Conservation (phyloP, 2,888 invertebrate genomes). For the Macaria liturata region DNA sequence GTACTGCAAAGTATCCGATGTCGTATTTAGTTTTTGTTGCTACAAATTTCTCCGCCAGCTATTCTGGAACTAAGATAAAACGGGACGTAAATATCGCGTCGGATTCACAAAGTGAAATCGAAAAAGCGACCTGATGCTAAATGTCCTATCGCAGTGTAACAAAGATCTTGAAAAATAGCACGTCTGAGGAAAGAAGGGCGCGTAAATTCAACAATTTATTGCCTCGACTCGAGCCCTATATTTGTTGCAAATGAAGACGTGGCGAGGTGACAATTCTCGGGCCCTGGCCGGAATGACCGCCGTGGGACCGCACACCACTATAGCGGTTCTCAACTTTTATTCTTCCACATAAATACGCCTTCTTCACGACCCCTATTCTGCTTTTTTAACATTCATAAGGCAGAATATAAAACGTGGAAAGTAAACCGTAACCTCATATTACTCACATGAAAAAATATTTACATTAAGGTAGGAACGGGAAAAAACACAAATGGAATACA, state of each 20-base stretch:
- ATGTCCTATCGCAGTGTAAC: slow-evolving; percentile 67
- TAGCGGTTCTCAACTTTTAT: slow-evolving; percentile 58
- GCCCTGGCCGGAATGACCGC: slow-evolving; percentile 66
- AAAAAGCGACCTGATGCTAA: slow-evolving; percentile 64
- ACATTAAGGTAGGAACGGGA: slow-evolving; percentile 32
- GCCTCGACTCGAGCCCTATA: slow-evolving; percentile 67
- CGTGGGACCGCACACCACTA: slow-evolving; percentile 51
- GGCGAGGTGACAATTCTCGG: slow-evolving; percentile 78
- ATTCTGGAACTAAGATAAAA: slow-evolving; percentile 12
- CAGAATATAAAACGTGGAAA: slow-evolving; percentile 28
- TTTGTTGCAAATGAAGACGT: slow-evolving; percentile 81
- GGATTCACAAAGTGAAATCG: slow-evolving; percentile 45
- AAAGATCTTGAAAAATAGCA: slow-evolving; percentile 74
- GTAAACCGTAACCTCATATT: slow-evolving; percentile 28
- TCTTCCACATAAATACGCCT: slow-evolving; percentile 48
- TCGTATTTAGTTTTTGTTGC: no score
- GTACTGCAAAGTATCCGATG: no score
- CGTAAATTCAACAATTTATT: slow-evolving; percentile 79
- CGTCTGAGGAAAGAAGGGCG: slow-evolving; percentile 67
- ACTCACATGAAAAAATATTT: slow-evolving; percentile 36
- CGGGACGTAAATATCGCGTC: slow-evolving; percentile 19
- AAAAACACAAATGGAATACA: slow-evolving; percentile 34
- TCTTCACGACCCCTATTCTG: slow-evolving; percentile 16
- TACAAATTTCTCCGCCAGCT: no score
- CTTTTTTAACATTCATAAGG: slow-evolving; percentile 32